Conservation (phyloP, 2,113 vertebrate genomes). For the Misgurnus anguillicaudatus region DNA sequence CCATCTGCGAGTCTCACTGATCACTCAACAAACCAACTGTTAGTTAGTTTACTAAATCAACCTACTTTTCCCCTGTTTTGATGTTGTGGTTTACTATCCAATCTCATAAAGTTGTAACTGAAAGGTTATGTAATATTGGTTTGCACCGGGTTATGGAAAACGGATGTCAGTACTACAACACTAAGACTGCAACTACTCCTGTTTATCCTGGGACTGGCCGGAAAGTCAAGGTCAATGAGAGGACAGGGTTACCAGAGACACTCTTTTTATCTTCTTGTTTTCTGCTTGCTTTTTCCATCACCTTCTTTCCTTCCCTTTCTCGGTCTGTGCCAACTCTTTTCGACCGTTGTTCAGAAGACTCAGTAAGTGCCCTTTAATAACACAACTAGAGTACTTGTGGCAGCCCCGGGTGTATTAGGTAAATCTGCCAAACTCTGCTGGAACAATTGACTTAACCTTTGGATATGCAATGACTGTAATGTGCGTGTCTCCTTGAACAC, state of each 20-base stretch:
- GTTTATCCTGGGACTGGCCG: not conserved
- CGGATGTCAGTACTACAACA: constrained; percentile 4
- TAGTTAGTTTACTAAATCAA: not conserved
- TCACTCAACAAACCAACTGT: not conserved
- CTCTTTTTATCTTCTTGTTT: not conserved
- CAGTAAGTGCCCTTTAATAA: constrained; percentile 1
- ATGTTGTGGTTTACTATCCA: not conserved
- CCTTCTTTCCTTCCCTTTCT: not conserved
- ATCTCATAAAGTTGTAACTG: not conserved
- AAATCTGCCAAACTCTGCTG: constrained; percentile 11
- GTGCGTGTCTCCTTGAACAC: not conserved
- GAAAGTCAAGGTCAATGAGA: constrained; percentile 17
- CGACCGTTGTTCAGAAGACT: not conserved
- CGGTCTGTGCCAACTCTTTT: not conserved
- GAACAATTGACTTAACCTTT: constrained; percentile 36
- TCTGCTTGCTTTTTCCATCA: not conserved
- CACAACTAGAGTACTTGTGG: not conserved
- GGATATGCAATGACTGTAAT: not conserved
- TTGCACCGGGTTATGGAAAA: constrained; percentile 3
- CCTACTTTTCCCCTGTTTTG: not conserved
- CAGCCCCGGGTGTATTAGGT: not conserved
- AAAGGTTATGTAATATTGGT: constrained; percentile 22
- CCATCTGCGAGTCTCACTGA: not conserved
- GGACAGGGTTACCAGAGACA: not conserved
- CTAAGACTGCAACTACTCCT: not conserved